Evolutionary conservation across 1,140 invertebrate genomes (phyloP).

Genomic region (Tetranychus urticae): DNA sequence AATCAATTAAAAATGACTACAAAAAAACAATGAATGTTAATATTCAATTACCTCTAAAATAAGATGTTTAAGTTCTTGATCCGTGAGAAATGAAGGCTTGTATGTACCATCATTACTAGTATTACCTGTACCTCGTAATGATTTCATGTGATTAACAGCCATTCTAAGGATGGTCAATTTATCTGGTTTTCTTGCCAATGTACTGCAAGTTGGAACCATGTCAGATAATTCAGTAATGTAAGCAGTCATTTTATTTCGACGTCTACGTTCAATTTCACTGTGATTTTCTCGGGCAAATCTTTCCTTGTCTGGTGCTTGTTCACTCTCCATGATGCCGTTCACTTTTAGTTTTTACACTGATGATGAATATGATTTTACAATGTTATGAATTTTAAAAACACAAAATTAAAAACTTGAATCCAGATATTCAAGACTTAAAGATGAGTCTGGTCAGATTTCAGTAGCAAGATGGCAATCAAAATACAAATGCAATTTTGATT

Average conservation of each 20-base stretch:
- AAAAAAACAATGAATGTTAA: neutral
- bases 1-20: neutral
- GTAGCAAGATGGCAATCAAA: too few species aligned
- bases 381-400: too few species aligned
- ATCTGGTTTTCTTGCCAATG: slow-evolving; percentile 89
- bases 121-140: slow-evolving; percentile 76
- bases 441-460: too few species aligned
- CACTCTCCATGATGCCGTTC: neutral
- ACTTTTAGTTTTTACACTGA: too few species aligned
- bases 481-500: too few species aligned
- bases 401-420: too few species aligned
- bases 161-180: slow-evolving; percentile 96
- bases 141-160: slow-evolving; percentile 99
- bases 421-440: too few species aligned
- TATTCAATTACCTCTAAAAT: slow-evolving; percentile 48
- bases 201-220: slow-evolving; percentile 97
- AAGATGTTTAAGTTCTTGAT: slow-evolving; percentile 95
- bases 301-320: neutral
- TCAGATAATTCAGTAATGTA: slow-evolving; percentile 98
- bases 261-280: slow-evolving; percentile 91
- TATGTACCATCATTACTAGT: slow-evolving; percentile 78
- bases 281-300: slow-evolving; percentile 52
- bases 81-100: slow-evolving; percentile 94
- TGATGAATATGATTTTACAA: too few species aligned
- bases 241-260: slow-evolving; percentile 98